Base-by-base conservation (phyloP, 2,113 vertebrate species). In the Pagrus major region DNA sequence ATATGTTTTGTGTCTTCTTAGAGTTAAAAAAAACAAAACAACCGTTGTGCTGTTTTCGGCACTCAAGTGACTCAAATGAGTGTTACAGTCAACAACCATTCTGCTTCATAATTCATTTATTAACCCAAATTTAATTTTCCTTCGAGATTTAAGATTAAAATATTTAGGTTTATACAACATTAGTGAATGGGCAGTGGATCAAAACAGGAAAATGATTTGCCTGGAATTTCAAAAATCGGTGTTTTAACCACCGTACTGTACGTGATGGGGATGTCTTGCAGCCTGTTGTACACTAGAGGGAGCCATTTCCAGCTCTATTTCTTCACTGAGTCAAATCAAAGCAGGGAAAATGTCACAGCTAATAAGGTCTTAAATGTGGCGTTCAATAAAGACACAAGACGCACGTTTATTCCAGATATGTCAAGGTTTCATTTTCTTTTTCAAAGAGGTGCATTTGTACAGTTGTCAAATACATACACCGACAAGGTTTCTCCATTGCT, bases 381-480 rank as follows among this genome's bases (percentile, higher is more conserved):
- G 37, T 75, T 23, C 37, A 92, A 92, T 85, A 77, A 91, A 91
- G 75, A 93, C 90, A 88, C 82, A 88, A 55, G 44, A 54, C 71
- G 47, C 41, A 49, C 23, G 69, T 92, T 93, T 91, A 81, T 86
- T 92, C 80, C 84, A 93, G 91, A 94, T 94, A 94, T 94, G 89
- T 94, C 89, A 92, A 91, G 86, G 89, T 90, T 93, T 94, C 87
- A 88, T 93, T 93, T 94, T 91, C 73, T 92, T 93, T 90, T 86
- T 90, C 83, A 91, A 88, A 93, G 88, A 91, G 93, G 91, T 93
- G 90, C 89, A 87, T 92, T 93, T 92, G 90, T 92, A 93, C 91
- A 94, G 93, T 89, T 88, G 86, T 91, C 92, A 92, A 91, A 94
- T 87, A 91, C 92, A 91, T 89, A 94, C 90, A 94, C 91, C 89